Evolutionary conservation across 2,888 invertebrate species (phyloP), one percentile per base, ranked within the genome.

Genomic region (Tinea semifulvella): DNA sequence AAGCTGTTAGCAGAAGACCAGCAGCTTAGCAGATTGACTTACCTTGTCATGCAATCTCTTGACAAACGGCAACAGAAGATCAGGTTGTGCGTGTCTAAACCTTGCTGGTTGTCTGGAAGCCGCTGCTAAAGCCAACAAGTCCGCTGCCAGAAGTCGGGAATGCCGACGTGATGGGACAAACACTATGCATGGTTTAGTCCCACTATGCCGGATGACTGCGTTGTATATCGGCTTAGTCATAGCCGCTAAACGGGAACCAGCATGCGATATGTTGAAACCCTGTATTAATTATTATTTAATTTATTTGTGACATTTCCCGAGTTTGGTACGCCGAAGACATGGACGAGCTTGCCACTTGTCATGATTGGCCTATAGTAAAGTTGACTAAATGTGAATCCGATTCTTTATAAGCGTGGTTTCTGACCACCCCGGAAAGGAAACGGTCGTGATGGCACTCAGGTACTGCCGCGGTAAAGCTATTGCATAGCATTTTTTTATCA

Each of bases 141-240:
- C 98, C 35, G 98, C 94, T 0, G 98, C 98, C 0, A 97, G 93
- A 17, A 94, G 81, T 10, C 96, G 84, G 0, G 96, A 92, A 69
- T 96, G 95, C 45, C 95, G 90, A 8, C 94, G 80, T 0, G 92
- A 91, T 0, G 93, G 91, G 0, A 93, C 94, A 62, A 94, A 96
- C 14, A 97, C 89, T 6, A 93, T 88, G 1, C 90, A 92, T 0
- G 97, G 96, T 56, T 91, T 90, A 55, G 87, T 85, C 0, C 92
- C 90, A 46, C 94, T 92, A 68, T 94, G 87, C 18, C 94, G 88
- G 1, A 90, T 63, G 26, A 98, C 91, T 0, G 95, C 89, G 71
- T 96, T 96, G 80, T 98, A 99, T 0, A 96, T 92, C 0, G 99
- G 98, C 63, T 98, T 97, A 0, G 94, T 92, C 99, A 99, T 99